Base-by-base conservation (phyloP, 2,797 vertebrate genomes). In the Aratinga solstitialis region DNA sequence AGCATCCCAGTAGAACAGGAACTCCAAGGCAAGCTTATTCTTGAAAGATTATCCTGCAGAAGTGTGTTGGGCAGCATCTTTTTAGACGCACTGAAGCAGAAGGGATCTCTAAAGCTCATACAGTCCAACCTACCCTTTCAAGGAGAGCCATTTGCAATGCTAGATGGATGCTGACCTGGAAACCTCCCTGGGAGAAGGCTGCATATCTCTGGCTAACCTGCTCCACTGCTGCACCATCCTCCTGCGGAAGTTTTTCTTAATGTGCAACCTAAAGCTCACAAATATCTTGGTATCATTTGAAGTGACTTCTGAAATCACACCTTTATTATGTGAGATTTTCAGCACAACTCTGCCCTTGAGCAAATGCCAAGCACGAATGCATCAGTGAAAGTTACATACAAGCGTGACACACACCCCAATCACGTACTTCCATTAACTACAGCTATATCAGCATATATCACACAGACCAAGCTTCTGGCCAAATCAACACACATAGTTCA, bases 301-400 rank as follows among this genome's bases (percentile, higher is more conserved):
- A 89, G 11, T 24, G 71, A 87, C 48, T 82, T 74, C 67, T 81
- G 89, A 85, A 96, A 87, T 91, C 75, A 77, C 91, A 86, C 62
- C 43, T 84, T 59, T 72, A 38, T 62, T 69, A 58, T 6, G 14
- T 72, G 91, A 85, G 84, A 84, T 53, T 83, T 75, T 50, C 68
- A 87, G 69, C 50, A 84, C 66, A 92, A 30, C 68, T 75, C 78
- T 89, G 94, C 74, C 88, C 81, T 42, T 36, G 32, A 93, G 72
- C 87, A 93, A 89, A 38, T 0, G 6, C 65, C 30, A 62, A 87
- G 78, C 66, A 87, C 10, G 5, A 95, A 87, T 27, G 34, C 80
- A 84, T 43, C 72, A 34, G 45, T 54, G 58, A 45, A 86, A 93
- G 66, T 43, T 62, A 30, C 5, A 9, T 26, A 56, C 45, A 47